Conservation (phyloP, 1,140 invertebrate species). For the Bathynomus jamesi region DNA sequence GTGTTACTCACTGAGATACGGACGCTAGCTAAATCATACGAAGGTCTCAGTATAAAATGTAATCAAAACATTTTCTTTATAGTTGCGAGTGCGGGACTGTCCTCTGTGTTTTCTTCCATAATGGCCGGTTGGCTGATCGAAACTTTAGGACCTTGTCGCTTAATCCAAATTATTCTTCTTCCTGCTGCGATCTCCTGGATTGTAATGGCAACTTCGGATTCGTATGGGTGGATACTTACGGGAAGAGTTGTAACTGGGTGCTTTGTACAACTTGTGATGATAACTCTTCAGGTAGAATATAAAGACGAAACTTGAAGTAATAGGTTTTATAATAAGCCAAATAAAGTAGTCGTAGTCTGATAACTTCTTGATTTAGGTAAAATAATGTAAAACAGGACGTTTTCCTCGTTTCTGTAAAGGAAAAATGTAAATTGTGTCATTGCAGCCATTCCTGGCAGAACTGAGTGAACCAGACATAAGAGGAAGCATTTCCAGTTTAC, state of each 20-base stretch:
- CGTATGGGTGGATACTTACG: conserved; percentile 22
- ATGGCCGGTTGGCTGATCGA: conserved; percentile 19
- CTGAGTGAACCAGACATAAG: conserved; percentile 27
- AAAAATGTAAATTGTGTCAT: not conserved
- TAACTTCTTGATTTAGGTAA: not conserved
- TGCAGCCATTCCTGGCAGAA: conserved; percentile 29
- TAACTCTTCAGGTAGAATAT: conserved; percentile 21
- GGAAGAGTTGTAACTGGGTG: conserved; percentile 26
- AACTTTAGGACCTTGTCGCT: conserved; percentile 24
- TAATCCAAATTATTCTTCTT: conserved; percentile 19
- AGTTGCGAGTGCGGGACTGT: conserved; percentile 4
- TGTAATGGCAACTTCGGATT: conserved; percentile 27
- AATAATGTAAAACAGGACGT: not conserved
- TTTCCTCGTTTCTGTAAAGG: not conserved
- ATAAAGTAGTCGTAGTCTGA: not conserved
- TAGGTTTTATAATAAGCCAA: not conserved
- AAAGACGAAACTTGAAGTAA: not conserved
- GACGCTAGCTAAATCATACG: too few relatives aligned
- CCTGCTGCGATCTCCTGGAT: conserved; percentile 30
- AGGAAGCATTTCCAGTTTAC: conserved; percentile 24
- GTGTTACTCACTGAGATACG: too few relatives aligned
- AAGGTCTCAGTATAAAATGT: not conserved
- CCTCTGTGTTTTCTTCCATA: conserved; percentile 19
- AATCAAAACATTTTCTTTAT: not conserved
- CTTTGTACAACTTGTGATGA: conserved; percentile 22